Evolutionary conservation across 1,140 invertebrate genomes (phyloP).

Genomic region (Tetraneura akinire): DNA sequence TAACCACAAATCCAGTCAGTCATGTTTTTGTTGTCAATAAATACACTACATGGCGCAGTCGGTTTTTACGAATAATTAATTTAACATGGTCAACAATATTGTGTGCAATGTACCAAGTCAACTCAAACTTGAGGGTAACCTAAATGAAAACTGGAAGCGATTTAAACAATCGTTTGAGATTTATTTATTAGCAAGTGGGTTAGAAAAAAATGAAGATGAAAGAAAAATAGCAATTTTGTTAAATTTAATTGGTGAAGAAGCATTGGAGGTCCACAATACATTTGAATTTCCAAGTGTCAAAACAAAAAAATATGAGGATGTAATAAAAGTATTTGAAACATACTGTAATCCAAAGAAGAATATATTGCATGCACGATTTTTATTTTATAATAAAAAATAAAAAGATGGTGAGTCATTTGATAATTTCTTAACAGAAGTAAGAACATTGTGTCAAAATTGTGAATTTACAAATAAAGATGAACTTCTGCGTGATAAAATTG

Average conservation of each 20-base stretch:
- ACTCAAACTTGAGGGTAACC: no score
- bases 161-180: slow-evolving; percentile 7
- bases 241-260: no score
- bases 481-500: background rate
- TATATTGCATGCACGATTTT: slow-evolving; percentile 4
- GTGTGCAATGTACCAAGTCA: no score
- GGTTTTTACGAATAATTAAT: no score
- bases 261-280: no score
- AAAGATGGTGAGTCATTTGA: background rate
- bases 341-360: slow-evolving; percentile 11
- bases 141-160: background rate
- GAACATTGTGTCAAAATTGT: background rate
- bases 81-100: no score
- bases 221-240: slow-evolving; percentile 3
- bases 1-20: no score
- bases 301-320: background rate
- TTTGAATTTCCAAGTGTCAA: background rate
- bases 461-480: slow-evolving; percentile 11
- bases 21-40: no score
- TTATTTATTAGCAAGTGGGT: background rate
- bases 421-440: slow-evolving; percentile 21
- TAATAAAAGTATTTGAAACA: slow-evolving; percentile 19
- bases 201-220: background rate
- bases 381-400: no score
- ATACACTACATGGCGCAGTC: no score